Base-by-base conservation (phyloP, 2,797 vertebrate genomes). In the Argentina silus region DNA sequence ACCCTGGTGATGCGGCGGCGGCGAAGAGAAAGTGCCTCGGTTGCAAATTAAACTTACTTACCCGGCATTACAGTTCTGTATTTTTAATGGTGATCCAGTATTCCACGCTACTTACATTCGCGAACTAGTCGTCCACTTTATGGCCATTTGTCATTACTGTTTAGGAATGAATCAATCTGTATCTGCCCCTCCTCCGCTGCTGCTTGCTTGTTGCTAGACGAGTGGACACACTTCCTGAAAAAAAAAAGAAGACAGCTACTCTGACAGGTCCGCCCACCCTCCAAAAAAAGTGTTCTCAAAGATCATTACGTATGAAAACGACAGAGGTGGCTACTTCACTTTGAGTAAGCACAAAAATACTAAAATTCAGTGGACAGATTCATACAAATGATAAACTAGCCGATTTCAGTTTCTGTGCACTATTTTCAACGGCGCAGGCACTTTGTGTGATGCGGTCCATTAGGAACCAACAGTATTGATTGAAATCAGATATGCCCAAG, bases 1-100 rank as follows among this genome's bases (percentile, higher is more conserved):
- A 90, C 85, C 23, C 57, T 63, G 23, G 3, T 36, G 4, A 36
- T 36, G 27, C 27, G 27, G 27, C 27, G 27, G 27, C 4, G 4
- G 21, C 7, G n/a, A 6, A 6, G 57, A 21, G 57, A 59, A 27
- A 21, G 57, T 12, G 56, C 57, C 19, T 59, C 8, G 11, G 1
- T 36, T 36, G 27, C 27, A 36, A 36, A 36, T 36, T 36, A 36
- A 36, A 60, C 57, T 11, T 14, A 60, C 57, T 60, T 36, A 60
- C 57, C 57, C 23, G 57, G 23, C 57, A 27, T 60, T 23, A 59
- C 57, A 60, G 10, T 60, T 10, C 56, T 21, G 19, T 12, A 6
- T 10, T 60, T 60, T 27, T 3, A 36, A 60, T 15, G 9, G 23
- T 11, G 10, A 36, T 60, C 11, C 57, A 14, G 36, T 60, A 10